Base-by-base conservation (phyloP, 2,888 invertebrate genomes). In the Diarsia mendica region DNA sequence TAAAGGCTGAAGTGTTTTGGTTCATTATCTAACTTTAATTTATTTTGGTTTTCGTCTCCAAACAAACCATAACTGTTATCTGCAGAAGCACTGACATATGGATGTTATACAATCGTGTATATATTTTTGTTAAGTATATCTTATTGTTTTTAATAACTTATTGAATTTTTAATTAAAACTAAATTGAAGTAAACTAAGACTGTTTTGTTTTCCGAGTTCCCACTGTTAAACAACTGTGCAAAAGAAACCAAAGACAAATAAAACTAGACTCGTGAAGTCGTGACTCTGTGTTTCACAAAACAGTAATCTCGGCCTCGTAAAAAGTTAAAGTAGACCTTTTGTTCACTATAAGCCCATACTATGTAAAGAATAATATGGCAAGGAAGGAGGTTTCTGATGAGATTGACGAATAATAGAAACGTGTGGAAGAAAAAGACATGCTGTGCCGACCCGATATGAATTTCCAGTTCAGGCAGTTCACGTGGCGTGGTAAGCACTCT, bases 1-100 rank as follows among this genome's bases (percentile, higher is more conserved):
- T 44, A 1, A 44, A 63, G n/a, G 15, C 63, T 44, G n/a, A n/a
- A 63, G 3, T 44, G 63, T 63, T 63, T 63, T 63, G n/a, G 39
- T 44, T 44, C 4, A 8, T 10, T 33, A 60, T 33, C 18, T 28
- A 58, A 58, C 13, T 58, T 23, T 23, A 60, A 60, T 33, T 33
- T 33, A 60, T 60, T 60, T 9, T 60, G 39, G 11, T 44, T 73
- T 73, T 60, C 49, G 18, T 51, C n/a, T 46, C 46, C 61, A 63
- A 61, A 63, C 44, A 67, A 76, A 58, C 44, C 39, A 66, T 3
- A 11, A 4, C 39, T 58, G 13, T 76, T 67, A 76, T 74, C 75
- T 67, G 44, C 23, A 60, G 13, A 75, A 46, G 20, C 44, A 60
- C 18, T 75, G 66, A 39, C 0, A n/a, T 18, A 61, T 5, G 13